A percentile compares a stretch with the other conserved stretches of the same genome.
Evolutionary conservation across 2,888 invertebrate genomes (phyloP).

Genomic region (Microchrysa polita): DNA sequence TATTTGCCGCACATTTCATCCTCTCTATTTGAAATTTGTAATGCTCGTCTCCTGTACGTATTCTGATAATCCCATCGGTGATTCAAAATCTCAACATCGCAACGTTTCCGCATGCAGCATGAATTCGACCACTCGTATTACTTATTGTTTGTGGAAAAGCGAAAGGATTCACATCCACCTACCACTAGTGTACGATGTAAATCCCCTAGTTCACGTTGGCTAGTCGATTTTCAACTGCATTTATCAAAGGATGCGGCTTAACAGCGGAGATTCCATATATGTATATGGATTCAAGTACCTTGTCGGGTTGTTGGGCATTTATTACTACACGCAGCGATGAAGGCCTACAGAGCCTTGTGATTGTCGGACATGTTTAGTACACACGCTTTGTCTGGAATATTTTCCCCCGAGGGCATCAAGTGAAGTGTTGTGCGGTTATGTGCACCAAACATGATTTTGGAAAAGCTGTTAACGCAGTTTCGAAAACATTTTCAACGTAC

Average conservation of each 20-base stretch:
- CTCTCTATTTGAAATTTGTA: not conserved
- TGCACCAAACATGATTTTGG: constrained; percentile 33
- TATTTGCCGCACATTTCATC: not conserved
- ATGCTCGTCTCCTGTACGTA: not conserved
- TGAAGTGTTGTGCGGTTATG: constrained; percentile 15
- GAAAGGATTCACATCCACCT: too few relatives aligned
- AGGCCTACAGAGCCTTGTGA: not conserved
- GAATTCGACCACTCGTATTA: too few relatives aligned
- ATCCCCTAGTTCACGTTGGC: too few relatives aligned
- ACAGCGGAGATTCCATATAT: not conserved
- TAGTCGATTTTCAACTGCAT: constrained; percentile 12
- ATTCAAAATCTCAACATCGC: too few relatives aligned
- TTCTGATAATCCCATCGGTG: too few relatives aligned
- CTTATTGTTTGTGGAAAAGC: too few relatives aligned
- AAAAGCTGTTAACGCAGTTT: constrained; percentile 39
- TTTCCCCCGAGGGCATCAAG: constrained; percentile 1
- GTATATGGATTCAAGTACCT: constrained; percentile 11
- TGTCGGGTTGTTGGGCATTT: constrained; percentile 34
- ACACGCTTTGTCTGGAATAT: constrained; percentile 16
- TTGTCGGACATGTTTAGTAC: constrained; percentile 19
- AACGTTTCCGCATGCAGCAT: too few relatives aligned
- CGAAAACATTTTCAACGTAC: constrained; percentile 25
- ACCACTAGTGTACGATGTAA: too few relatives aligned
- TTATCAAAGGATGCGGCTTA: constrained; percentile 22
- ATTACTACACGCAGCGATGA: constrained; percentile 25